phyloP scores from a whole-genome alignment of 2,113 vertebrate species.

The Chionomys nivalis region DNA sequence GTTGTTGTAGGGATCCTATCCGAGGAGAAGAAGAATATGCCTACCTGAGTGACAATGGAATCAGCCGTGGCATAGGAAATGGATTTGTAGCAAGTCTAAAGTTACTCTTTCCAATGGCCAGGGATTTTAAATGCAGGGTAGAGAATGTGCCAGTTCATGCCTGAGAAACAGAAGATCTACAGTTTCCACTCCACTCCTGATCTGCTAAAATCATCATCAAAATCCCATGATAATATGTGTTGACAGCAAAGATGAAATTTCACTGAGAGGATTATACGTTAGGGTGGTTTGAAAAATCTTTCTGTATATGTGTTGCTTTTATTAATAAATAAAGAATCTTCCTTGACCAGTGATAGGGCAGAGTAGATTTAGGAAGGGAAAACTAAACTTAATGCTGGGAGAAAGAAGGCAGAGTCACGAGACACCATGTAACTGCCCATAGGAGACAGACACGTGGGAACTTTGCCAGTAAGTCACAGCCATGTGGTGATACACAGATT shows the following conservation, averaged over 20 bases:
- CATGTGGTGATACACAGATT: no score
- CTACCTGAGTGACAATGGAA: neutral
- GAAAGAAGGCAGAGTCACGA: no score
- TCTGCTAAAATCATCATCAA: neutral
- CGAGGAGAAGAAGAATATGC: neutral
- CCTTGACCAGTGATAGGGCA: no score
- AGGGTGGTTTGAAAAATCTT: no score
- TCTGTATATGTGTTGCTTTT: no score
- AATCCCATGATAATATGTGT: neutral
- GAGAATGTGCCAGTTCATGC: neutral
- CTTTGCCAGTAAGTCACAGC: no score
- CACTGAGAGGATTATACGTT: neutral
- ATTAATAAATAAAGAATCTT: no score
- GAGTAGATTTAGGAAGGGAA: no score
- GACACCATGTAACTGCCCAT: no score
- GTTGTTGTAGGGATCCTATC: neutral
- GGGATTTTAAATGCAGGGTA: neutral
- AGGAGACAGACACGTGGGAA: no score
- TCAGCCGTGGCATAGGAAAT: neutral
- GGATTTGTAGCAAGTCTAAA: constrained; percentile 46
- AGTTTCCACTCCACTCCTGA: neutral
- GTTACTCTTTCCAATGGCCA: fast-evolving
- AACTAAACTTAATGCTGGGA: no score
- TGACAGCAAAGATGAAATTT: neutral
- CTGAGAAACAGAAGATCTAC: neutral